phyloP scores from a whole-genome alignment of 2,113 vertebrate genomes.

The Phylloscopus trochilus region DNA sequence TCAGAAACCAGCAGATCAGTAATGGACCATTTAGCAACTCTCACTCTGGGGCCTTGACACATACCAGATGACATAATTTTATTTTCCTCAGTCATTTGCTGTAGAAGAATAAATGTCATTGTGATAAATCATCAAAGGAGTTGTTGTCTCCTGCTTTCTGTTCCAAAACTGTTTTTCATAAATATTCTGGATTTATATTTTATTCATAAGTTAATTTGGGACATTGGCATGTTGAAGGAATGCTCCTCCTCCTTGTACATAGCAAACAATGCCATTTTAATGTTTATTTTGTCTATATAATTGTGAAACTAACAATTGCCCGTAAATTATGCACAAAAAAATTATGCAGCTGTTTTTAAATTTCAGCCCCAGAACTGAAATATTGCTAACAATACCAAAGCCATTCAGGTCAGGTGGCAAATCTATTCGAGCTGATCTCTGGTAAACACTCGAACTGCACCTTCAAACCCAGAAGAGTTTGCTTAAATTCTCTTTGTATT shows the following conservation, averaged over 20 bases:
- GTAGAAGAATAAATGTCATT: constrained; percentile 18
- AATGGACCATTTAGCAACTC: constrained; percentile 30
- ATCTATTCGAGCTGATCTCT: background rate
- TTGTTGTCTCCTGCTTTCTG: constrained; percentile 4
- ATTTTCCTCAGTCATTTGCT: constrained; percentile 23
- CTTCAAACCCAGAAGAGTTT: background rate
- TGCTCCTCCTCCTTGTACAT: background rate
- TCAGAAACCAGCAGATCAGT: constrained; percentile 56
- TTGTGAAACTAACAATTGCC: background rate
- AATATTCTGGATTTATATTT: constrained; percentile 14
- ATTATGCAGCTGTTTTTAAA: background rate
- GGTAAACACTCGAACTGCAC: background rate
- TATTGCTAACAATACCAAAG: background rate
- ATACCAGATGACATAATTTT: constrained; percentile 10
- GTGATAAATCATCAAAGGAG: constrained; percentile 27
- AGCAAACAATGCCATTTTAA: background rate
- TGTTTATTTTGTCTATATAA: background rate
- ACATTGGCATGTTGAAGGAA: background rate
- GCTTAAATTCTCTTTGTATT: background rate
- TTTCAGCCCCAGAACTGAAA: background rate
- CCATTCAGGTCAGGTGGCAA: background rate
- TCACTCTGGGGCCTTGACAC: constrained; percentile 25
- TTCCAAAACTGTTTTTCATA: background rate
- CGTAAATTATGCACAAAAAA: background rate
- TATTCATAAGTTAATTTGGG: background rate